These are phyloP conservation scores for Emys orbicularis DNA, from an alignment of 2,797 vertebrate genomes.

Conservation along the genomic window DNA sequence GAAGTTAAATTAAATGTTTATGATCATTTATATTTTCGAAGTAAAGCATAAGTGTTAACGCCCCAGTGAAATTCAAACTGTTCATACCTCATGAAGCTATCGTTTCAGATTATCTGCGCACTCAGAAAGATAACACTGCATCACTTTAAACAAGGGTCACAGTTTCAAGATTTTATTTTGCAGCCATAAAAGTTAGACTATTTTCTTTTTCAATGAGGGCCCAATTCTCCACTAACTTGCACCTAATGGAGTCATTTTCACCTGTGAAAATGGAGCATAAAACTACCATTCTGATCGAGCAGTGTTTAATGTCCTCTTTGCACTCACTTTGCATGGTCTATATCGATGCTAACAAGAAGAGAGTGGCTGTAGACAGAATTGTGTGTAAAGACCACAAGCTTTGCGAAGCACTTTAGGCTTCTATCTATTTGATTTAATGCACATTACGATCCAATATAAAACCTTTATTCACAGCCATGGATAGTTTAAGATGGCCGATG, in stretches of 20 bases:
- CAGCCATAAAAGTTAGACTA: background rate
- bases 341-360: background rate
- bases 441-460: background rate
- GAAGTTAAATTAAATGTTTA: background rate
- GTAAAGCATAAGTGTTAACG: background rate
- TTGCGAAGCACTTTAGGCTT: background rate
- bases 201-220: background rate
- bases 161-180: background rate
- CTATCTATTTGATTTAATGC: background rate
- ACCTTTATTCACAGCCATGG: background rate
- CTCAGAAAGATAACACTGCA: background rate
- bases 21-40: background rate
- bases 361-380: background rate
- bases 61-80: background rate
- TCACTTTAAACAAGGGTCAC: background rate
- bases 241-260: background rate
- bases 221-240: background rate
- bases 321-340: background rate
- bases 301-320: conserved; percentile 45
- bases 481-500: background rate
- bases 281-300: conserved; percentile 25
- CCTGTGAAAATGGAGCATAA: background rate
- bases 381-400: background rate
- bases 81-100: background rate
- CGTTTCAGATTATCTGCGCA: background rate